Base-by-base conservation (phyloP, 2,888 invertebrate species). In the Papilio elwesi region DNA sequence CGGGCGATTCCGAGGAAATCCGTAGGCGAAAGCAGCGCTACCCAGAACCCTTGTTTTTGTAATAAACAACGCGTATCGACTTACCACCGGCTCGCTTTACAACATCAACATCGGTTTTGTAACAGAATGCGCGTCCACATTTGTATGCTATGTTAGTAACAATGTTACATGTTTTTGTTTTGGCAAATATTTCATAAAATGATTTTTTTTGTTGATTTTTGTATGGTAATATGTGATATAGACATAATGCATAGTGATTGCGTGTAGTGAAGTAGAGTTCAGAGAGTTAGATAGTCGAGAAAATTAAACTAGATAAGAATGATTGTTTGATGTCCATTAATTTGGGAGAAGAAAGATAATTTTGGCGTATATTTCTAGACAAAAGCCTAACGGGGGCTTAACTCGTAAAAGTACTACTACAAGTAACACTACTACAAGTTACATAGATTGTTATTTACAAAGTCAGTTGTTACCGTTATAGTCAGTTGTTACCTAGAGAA, bases 51-150 rank as follows among this genome's bases (percentile, higher is more conserved):
- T 72, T 88, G 85, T 88, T 89, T 83, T 83, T 80, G 83, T 74
- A 82, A 79, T 79, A 84, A 87, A 87, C 86, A 86, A 71, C 73
- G 48, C 71, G 80, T 80, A 77, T 87, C 82, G 74, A 52, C 76
- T 87, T 85, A 82, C 87, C 74, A 49, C 51, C 74, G 79, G 76
- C 75, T 88, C 80, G 76, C 62, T 74, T 88, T 87, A 84, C 88
- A 79, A 82, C 36, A 76, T 86, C 75, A 87, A 88, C 82, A 87
- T 66, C 26, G 69, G 74, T 77, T 77, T 77, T 79, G 83, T 81
- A 79, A 77, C 83, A 72, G 68, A 66, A 49, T 76, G 66, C 75
- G 71, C 26, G n/a, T 13, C 48, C 63, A 15, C 53, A 49, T 72
- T 72, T 66, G 71, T 51, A 62, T 62, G 12, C 43, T 26, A 57